Evolutionary conservation across 2,888 invertebrate species (phyloP), one percentile per base, ranked within the genome.

Genomic region (Chirona hameri): DNA sequence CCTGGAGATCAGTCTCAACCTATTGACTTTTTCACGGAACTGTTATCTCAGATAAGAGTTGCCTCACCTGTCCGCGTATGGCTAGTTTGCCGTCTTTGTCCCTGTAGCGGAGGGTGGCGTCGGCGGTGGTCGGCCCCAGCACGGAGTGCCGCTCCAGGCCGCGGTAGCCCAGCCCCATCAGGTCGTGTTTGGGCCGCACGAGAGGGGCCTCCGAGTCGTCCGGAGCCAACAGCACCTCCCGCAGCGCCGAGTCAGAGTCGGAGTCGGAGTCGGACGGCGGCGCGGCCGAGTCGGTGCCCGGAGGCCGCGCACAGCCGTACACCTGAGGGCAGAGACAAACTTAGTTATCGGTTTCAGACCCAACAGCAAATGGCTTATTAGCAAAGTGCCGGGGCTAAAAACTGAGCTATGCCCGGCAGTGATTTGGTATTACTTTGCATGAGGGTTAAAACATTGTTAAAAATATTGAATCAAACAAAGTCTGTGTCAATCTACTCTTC

Each of bases 171-270:
- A 90, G 86, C 9, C 90, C 90, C 86, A 89, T 89, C 46, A 87
- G 85, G 86, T 98, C 94, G 85, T 91, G 91, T 89, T 98, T 98
- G 60, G 94, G 92, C 55, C 90, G 89, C 82, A 92, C 90, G 31
- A 93, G 89, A 86, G 93, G 93, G 1, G 93, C 91, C 85, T 94
- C 93, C 87, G 93, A 93, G 87, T 97, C 95, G 87, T 94, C 93
- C 24, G 95, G 95, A 65, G 95, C 93, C 87, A 93, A 92, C 14
- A 92, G 90, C 0, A 92, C 89, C 27, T 86, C 86, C 0, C 85
- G 86, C 48, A 85, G 84, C 82, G 85, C 86, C 52, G 85, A 85
- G 5, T 91, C 84, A 83, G 86, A 86, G 14, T 85, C 72, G 9
- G 57, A 81, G 46, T 46, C 46, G 15, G 81, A 81, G 46, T 57